Conservation (phyloP, 1,140 invertebrate genomes). For the Stegodyphus mimosarum region DNA sequence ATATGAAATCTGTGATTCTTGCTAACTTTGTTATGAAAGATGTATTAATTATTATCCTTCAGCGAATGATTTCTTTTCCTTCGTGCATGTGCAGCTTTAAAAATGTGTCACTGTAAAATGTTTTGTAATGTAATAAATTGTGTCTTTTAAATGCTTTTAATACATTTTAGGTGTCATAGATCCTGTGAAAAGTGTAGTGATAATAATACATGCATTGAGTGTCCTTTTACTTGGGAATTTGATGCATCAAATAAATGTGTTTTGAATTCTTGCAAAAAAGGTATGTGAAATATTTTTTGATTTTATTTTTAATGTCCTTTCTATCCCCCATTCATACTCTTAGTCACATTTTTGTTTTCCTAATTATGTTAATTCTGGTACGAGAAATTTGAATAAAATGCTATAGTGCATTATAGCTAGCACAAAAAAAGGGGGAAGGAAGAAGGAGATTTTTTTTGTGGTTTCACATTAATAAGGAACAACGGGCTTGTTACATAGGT, state of each 20-base stretch:
- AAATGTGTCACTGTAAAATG: not conserved
- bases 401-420: no score
- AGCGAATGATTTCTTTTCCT: not conserved
- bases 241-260: not conserved
- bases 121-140: not conserved
- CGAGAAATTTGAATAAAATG: no score
- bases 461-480: no score
- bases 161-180: conserved; percentile 83
- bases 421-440: no score
- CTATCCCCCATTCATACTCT: no score
- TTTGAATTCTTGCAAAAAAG: no score
- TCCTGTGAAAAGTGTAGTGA: conserved; percentile 83
- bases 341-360: no score
- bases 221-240: conserved; percentile 72
- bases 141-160: not conserved
- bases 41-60: not conserved
- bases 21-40: not conserved
- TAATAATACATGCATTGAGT: conserved; percentile 66
- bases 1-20: not conserved
- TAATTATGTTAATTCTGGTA: no score
- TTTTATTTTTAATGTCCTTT: no score
- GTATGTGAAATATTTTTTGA: no score
- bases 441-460: no score
- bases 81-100: not conserved
- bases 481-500: no score